Conservation (phyloP, 2,797 vertebrate genomes). For the Dromococcyx pavoninus region DNA sequence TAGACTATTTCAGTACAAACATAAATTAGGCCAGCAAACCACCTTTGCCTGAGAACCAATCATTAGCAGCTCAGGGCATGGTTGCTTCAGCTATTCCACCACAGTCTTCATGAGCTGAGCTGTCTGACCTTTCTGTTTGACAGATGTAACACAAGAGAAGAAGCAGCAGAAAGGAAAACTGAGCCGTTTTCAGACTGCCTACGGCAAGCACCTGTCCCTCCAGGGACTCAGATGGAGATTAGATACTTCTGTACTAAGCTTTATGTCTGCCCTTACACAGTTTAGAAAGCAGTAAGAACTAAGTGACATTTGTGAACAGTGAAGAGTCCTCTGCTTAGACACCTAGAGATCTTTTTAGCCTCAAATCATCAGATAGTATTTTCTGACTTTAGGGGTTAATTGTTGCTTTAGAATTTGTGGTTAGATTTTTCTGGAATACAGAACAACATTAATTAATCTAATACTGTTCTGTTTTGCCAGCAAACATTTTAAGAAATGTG, state of each 20-base stretch:
- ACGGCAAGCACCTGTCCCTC: not conserved
- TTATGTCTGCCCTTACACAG: rapidly evolving
- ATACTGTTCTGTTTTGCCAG: not conserved
- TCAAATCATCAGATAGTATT: not conserved
- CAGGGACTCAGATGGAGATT: not conserved
- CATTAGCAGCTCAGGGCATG: not conserved
- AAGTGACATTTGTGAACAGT: not conserved
- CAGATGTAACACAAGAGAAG: not conserved
- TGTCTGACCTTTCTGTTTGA: not conserved
- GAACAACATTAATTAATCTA: not conserved
- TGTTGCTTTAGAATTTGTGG: not conserved
- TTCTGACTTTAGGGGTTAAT: not conserved
- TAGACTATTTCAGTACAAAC: not conserved
- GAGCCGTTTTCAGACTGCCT: not conserved
- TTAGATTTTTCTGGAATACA: not conserved
- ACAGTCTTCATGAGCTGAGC: not conserved
- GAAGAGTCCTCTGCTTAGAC: not conserved
- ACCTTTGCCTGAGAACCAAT: not conserved
- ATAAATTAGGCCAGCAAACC: not conserved
- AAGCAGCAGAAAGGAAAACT: not conserved
- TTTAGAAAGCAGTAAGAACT: not conserved
- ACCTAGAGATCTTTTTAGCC: not conserved
- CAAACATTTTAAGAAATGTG: not conserved
- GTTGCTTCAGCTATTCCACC: not conserved
- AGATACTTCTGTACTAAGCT: not conserved